Conservation (phyloP, 2,113 vertebrate species). For the Rhizomys pruinosus region DNA sequence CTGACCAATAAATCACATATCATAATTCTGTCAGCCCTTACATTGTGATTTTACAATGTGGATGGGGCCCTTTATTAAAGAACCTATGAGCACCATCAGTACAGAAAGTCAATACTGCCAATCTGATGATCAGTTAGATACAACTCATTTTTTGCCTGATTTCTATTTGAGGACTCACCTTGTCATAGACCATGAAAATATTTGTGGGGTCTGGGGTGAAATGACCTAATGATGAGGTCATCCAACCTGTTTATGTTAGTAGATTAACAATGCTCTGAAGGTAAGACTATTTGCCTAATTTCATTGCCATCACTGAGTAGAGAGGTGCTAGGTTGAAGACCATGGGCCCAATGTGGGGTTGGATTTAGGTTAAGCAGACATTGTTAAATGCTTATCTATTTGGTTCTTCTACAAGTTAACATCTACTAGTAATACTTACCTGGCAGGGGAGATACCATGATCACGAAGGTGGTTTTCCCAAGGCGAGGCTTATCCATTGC, state of each 20-base stretch:
- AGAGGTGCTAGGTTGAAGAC: background rate
- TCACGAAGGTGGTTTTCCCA: too few relatives aligned
- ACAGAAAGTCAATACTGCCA: background rate
- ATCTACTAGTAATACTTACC: background rate
- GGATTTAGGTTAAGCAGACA: background rate
- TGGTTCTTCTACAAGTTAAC: background rate
- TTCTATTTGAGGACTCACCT: background rate
- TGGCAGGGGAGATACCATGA: too few relatives aligned
- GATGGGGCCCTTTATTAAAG: background rate
- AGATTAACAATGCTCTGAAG: background rate
- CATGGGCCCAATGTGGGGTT: background rate
- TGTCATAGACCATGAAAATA: background rate
- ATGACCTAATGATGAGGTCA: too few relatives aligned
- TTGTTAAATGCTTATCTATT: background rate
- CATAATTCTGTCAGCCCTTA: background rate
- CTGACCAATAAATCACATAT: background rate
- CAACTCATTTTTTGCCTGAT: background rate
- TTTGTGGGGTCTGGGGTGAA: background rate
- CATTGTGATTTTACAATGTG: background rate
- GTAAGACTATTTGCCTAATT: background rate
- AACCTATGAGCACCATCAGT: fast-evolving
- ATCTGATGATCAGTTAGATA: background rate
- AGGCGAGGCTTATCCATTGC: too few relatives aligned
- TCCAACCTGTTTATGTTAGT: background rate
- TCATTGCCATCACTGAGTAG: fast-evolving